Conservation (phyloP, 2,113 vertebrate genomes). For the Loxodonta africana region DNA sequence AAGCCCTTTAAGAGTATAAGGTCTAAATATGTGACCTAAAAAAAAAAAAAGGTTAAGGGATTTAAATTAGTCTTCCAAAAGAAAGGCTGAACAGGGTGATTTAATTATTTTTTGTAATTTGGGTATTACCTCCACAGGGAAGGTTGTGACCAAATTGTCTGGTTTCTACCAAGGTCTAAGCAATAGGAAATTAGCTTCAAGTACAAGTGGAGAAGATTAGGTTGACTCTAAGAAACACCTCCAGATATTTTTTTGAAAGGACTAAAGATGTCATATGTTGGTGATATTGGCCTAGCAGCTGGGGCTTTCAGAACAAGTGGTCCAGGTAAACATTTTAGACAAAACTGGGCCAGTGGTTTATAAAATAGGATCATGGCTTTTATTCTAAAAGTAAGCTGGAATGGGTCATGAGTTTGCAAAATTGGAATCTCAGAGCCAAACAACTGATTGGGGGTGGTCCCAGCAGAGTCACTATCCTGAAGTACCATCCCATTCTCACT, state of each 20-base stretch:
- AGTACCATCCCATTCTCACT: background rate
- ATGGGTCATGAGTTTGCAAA: background rate
- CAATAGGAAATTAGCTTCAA: slow-evolving; percentile 54
- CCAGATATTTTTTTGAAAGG: background rate
- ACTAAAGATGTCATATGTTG: background rate
- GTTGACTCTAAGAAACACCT: background rate
- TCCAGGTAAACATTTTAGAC: background rate
- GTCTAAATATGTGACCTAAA: slow-evolving; percentile 18
- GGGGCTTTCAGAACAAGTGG: background rate
- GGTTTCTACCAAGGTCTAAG: slow-evolving; percentile 51
- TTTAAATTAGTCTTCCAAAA: slow-evolving; percentile 68
- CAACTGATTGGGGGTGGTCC: background rate
- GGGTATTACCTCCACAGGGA: slow-evolving; percentile 25
- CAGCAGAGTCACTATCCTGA: background rate
- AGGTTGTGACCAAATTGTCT: slow-evolving; percentile 17
- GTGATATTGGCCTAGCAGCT: background rate
- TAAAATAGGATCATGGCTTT: background rate
- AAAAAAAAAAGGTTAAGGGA: slow-evolving; percentile 3
- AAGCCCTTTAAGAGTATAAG: slow-evolving; percentile 49
- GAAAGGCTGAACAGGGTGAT: background rate
- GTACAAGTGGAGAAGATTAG: background rate
- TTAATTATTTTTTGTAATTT: slow-evolving; percentile 66
- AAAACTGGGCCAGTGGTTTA: background rate
- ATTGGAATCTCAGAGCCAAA: background rate
- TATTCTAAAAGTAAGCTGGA: background rate